Conservation (phyloP, 2,797 vertebrate species). For the Silurus aristotelis region DNA sequence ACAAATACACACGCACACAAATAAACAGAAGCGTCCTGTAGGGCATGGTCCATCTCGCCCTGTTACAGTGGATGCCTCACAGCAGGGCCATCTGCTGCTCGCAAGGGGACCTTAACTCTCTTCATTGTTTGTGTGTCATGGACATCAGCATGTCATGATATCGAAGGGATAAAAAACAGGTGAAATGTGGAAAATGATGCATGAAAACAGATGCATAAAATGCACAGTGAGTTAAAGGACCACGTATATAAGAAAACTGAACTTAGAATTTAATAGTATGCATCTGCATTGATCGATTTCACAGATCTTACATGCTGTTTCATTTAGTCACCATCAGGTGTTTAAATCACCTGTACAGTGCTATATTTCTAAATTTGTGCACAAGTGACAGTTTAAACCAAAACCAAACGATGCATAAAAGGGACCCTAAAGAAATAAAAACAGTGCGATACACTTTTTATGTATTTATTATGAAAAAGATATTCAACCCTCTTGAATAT, state of each 20-base stretch:
- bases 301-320: background rate
- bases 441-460: background rate
- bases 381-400: background rate
- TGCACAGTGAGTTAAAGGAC: background rate
- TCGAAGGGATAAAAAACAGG: background rate
- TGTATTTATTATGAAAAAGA: background rate
- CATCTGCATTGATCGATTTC: background rate
- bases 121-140: slow-evolving; percentile 20
- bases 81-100: slow-evolving; percentile 54
- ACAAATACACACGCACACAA: background rate
- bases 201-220: background rate
- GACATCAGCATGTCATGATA: background rate
- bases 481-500: background rate
- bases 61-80: slow-evolving; percentile 32
- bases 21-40: slow-evolving; percentile 23
- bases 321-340: background rate
- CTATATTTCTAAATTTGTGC: background rate
- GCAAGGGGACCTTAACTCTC: slow-evolving; percentile 44
- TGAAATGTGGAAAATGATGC: background rate
- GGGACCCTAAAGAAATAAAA: background rate
- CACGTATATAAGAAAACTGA: background rate
- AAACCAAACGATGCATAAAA: background rate
- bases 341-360: background rate
- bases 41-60: slow-evolving; percentile 28
- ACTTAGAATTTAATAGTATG: too few relatives aligned